Conservation (phyloP, 1,140 invertebrate species). For the Bombus affinis region DNA sequence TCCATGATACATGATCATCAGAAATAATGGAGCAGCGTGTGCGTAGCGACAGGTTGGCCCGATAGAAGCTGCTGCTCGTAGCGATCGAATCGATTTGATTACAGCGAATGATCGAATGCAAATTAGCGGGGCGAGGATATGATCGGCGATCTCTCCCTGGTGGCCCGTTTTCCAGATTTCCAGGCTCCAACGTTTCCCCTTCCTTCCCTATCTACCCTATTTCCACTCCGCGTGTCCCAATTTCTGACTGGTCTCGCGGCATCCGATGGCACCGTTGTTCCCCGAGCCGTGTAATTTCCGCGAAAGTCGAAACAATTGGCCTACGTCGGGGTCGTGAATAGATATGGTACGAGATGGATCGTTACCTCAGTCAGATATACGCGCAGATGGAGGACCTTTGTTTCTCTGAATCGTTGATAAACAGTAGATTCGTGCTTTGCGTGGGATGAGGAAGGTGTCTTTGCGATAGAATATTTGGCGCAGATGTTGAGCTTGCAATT, state of each 20-base stretch:
- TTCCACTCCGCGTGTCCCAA: conserved; percentile 9
- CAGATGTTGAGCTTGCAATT: background rate
- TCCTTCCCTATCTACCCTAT: background rate
- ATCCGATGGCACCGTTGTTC: conserved; percentile 46
- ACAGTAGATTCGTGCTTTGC: background rate
- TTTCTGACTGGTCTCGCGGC: conserved; percentile 30
- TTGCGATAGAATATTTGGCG: background rate
- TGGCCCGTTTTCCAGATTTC: conserved; percentile 61
- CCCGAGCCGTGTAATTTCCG: conserved; percentile 60
- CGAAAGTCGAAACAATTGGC: conserved; percentile 60
- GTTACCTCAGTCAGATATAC: background rate
- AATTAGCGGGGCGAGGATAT: conserved; percentile 58
- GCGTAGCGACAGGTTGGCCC: background rate
- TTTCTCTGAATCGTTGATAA: conserved; percentile 5
- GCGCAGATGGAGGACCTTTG: conserved; percentile 7
- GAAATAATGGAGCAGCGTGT: background rate
- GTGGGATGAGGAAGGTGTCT: background rate
- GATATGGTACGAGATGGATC: conserved; percentile 28
- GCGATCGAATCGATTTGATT: conserved; percentile 60
- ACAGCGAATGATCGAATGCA: conserved; percentile 68
- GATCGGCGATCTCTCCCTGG: conserved; percentile 38
- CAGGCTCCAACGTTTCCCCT: conserved; percentile 3
- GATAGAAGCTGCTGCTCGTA: background rate
- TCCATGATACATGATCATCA: background rate
- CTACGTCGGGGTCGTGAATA: background rate